Conservation (phyloP, 2,113 vertebrate genomes). For the Mormyrus lacerda region DNA sequence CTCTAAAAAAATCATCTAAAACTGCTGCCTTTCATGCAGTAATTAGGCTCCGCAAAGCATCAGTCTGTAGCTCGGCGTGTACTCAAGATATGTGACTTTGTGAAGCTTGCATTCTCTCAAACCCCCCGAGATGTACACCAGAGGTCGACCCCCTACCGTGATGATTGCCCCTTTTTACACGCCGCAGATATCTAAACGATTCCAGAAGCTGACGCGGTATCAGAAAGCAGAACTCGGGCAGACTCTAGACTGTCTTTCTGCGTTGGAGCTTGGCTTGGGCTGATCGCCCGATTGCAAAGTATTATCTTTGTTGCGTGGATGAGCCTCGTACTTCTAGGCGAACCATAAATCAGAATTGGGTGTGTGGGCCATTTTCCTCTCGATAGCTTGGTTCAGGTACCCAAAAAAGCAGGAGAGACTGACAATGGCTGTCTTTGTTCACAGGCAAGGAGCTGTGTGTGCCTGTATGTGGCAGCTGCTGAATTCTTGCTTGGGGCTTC, state of each 20-base stretch:
- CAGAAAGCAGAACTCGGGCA: background rate
- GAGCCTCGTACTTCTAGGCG: too few relatives aligned
- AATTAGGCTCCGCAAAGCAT: slow-evolving; percentile 22
- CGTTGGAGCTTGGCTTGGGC: background rate
- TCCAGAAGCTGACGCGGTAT: background rate
- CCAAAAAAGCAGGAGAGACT: background rate
- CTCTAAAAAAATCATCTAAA: slow-evolving; percentile 27
- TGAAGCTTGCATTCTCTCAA: background rate
- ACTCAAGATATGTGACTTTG: background rate
- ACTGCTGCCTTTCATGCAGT: slow-evolving; percentile 28
- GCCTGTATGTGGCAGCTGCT: background rate
- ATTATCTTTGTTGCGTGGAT: background rate
- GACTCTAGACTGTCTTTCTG: background rate
- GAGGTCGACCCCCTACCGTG: background rate
- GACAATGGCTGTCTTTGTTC: slow-evolving; percentile 8
- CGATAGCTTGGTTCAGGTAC: background rate
- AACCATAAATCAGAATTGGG: background rate
- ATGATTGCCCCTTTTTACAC: background rate
- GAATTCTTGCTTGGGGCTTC: background rate
- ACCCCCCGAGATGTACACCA: background rate
- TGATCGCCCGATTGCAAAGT: background rate
- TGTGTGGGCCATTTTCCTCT: background rate
- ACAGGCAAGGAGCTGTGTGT: background rate
- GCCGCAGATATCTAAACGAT: background rate
- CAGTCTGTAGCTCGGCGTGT: background rate